These are phyloP conservation scores for Stigmatopora nigra DNA, from an alignment of 2,113 vertebrate species.

Conservation along the genomic window DNA sequence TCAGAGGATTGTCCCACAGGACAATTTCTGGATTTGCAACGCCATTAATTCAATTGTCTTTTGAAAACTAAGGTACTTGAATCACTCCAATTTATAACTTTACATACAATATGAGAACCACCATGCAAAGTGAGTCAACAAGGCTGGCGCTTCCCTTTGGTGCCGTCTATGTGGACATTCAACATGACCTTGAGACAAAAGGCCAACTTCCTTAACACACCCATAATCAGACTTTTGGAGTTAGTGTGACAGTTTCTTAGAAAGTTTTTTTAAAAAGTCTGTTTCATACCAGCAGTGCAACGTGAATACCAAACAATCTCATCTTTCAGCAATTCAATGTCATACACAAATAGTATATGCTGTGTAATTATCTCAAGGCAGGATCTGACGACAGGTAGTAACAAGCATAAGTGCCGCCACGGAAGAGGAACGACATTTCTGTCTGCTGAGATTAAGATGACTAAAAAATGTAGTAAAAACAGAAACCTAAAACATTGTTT, in stretches of 20 bases:
- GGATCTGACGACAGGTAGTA: slow-evolving; percentile 26
- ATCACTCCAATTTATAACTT: slow-evolving; percentile 38
- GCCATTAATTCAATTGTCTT: background rate
- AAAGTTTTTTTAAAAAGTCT: background rate
- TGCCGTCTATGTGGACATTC: slow-evolving; percentile 56
- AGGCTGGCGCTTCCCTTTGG: slow-evolving; percentile 51
- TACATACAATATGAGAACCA: background rate
- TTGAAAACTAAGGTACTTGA: slow-evolving; percentile 16
- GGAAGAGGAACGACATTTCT: background rate
- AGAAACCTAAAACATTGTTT: background rate
- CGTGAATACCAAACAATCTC: slow-evolving; percentile 17
- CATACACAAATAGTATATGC: background rate
- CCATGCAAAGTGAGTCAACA: slow-evolving; percentile 51
- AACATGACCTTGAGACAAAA: slow-evolving; percentile 60
- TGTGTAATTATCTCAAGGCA: slow-evolving; percentile 33
- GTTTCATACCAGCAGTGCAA: background rate
- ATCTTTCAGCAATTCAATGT: slow-evolving; percentile 35
- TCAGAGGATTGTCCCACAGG: background rate
- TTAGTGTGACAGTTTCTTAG: background rate
- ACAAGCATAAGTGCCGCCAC: slow-evolving; percentile 21
- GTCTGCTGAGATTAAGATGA: background rate
- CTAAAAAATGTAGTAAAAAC: slow-evolving; percentile 5
- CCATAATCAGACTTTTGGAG: slow-evolving; percentile 28
- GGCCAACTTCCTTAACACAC: slow-evolving; percentile 40
- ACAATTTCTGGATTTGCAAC: background rate